Percentiles rank a stretch among this genome's conserved stretches.
Evolutionary conservation across 2,797 vertebrate genomes (phyloP).

Genomic region (Selene dorsalis): DNA sequence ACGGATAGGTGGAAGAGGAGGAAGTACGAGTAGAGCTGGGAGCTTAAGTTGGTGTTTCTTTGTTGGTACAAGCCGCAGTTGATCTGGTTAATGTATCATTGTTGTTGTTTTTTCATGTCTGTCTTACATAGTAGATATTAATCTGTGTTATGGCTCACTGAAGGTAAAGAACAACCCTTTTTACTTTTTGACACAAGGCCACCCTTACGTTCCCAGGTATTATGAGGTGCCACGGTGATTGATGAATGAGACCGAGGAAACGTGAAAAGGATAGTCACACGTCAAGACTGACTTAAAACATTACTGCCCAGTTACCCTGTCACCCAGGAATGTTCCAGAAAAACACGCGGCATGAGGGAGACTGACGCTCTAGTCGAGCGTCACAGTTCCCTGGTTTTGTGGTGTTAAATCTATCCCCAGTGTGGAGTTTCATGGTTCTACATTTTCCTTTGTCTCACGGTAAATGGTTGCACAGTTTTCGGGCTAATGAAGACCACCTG

Average conservation of each 20-base stretch:
- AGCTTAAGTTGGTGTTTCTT: constrained; percentile 44
- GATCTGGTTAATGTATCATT: neutral
- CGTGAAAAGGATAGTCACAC: constrained; percentile 76
- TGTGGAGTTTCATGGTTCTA: constrained; percentile 65
- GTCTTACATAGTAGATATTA: constrained; percentile 10
- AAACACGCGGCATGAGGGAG: constrained; percentile 51
- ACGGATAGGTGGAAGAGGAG: constrained; percentile 62
- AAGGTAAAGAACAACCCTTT: constrained; percentile 33
- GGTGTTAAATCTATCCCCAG: constrained; percentile 68
- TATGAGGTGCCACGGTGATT: constrained; percentile 68
- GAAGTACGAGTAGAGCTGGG: constrained; percentile 34
- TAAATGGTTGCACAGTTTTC: constrained; percentile 71
- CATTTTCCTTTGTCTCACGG: constrained; percentile 68
- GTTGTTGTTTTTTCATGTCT: constrained; percentile 5
- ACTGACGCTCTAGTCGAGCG: constrained; percentile 38
- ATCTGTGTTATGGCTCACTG: constrained; percentile 23
- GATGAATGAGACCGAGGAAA: constrained; percentile 69
- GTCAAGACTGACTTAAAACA: constrained; percentile 77
- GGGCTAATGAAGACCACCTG: constrained; percentile 85
- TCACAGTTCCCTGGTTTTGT: constrained; percentile 49
- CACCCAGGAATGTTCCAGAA: constrained; percentile 70
- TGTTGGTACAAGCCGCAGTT: constrained; percentile 35
- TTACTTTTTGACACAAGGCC: constrained; percentile 49
- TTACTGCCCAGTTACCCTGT: constrained; percentile 70
- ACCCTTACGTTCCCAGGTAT: constrained; percentile 64